phyloP scores from a whole-genome alignment of 2,888 invertebrate genomes.

The Hartigia nigra region DNA sequence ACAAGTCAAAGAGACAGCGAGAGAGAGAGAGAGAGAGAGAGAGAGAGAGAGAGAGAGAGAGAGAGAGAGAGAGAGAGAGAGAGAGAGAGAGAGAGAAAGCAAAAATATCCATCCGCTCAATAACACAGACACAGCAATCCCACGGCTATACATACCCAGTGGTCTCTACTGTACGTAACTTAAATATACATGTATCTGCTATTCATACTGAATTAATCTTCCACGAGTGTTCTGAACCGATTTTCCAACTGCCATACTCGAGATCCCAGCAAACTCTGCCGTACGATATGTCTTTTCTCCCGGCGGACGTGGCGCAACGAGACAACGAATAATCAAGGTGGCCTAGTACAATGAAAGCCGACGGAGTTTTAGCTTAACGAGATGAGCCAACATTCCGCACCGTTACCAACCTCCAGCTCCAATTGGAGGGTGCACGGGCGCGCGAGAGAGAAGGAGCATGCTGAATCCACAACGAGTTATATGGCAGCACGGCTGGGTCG shows the following conservation, averaged over 20 bases:
- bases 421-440: not conserved
- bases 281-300: not conserved
- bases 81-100: too few species aligned
- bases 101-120: not conserved
- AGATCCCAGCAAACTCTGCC: not conserved
- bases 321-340: not conserved
- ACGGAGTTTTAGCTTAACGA: slow-evolving; percentile 41
- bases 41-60: too few species aligned
- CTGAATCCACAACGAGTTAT: not conserved
- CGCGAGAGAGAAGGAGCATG: not conserved
- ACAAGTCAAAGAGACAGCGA: not conserved
- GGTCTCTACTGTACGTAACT: not conserved
- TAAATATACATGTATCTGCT: not conserved
- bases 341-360: slow-evolving; percentile 16
- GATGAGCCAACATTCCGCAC: slow-evolving; percentile 27
- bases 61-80: too few species aligned
- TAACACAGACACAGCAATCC: not conserved
- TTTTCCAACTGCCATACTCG: not conserved
- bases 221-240: not conserved
- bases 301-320: not conserved
- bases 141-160: not conserved
- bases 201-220: not conserved
- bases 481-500: not conserved
- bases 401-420: not conserved
- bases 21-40: too few species aligned